A percentile compares a stretch with the other conserved stretches of the same genome.
Conservation (phyloP, 2,888 invertebrate genomes). For the Volucella zonaria region DNA sequence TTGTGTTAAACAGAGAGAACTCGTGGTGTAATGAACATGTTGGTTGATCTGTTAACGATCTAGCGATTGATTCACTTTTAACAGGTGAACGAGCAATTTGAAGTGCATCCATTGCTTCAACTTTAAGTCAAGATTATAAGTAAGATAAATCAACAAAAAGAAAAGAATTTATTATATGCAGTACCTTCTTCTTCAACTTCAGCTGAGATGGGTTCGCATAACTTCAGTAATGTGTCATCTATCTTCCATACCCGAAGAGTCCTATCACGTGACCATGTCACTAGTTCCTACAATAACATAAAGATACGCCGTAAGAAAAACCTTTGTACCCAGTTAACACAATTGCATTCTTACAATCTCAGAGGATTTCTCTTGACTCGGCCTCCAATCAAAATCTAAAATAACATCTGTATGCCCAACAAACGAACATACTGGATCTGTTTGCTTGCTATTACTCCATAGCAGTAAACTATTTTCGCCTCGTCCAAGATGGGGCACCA, state of each 20-base stretch:
- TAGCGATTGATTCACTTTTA: slow-evolving; percentile 78
- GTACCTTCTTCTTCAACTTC: slow-evolving; percentile 75
- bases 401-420: slow-evolving; percentile 97
- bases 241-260: slow-evolving; percentile 95
- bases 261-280: slow-evolving; percentile 98
- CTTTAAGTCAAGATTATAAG: slow-evolving; percentile 5
- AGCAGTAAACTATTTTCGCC: slow-evolving; percentile 92
- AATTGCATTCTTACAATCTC: slow-evolving; percentile 78
- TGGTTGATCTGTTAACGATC: slow-evolving; percentile 80
- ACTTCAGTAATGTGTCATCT: slow-evolving; percentile 91
- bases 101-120: slow-evolving; percentile 75
- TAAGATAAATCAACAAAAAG: background rate
- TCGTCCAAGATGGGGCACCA: slow-evolving; percentile 94
- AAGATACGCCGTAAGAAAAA: slow-evolving; percentile 1
- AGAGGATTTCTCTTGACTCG: slow-evolving; percentile 84
- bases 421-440: slow-evolving; percentile 92
- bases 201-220: slow-evolving; percentile 86
- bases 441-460: slow-evolving; percentile 89
- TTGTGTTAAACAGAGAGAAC: slow-evolving; percentile 89
- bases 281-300: slow-evolving; percentile 85
- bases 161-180: too few relatives aligned
- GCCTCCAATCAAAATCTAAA: slow-evolving; percentile 96
- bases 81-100: slow-evolving; percentile 83
- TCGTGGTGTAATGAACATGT: slow-evolving; percentile 87
- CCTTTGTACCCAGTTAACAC: background rate